These are phyloP conservation scores for Drosophila parthenogenetica DNA, from an alignment of 2,888 invertebrate genomes.

Conservation along the genomic window DNA sequence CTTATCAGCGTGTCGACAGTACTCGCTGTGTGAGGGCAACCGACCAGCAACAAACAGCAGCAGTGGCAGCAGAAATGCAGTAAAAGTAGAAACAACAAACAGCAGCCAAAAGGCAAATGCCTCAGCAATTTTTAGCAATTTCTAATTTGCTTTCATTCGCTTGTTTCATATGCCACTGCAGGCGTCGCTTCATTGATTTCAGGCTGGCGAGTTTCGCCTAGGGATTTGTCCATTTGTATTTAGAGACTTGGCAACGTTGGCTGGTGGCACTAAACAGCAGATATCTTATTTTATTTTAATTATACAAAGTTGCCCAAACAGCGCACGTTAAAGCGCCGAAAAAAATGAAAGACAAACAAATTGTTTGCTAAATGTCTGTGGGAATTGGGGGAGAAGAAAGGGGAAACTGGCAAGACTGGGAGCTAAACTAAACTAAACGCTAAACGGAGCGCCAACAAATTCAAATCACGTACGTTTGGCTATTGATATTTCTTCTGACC, in stretches of 20 bases:
- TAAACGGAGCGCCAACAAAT: constrained; percentile 35
- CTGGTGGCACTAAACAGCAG: constrained; percentile 18
- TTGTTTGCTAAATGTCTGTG: not conserved
- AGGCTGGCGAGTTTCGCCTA: constrained; percentile 1
- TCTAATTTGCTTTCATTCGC: constrained; percentile 59
- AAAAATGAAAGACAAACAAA: constrained; percentile 18
- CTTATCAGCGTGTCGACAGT: constrained; percentile 70
- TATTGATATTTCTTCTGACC: constrained; percentile 74
- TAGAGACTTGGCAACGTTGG: constrained; percentile 7
- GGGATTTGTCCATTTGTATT: constrained; percentile 4
- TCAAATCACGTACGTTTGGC: constrained; percentile 72
- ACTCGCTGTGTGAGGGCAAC: constrained; percentile 31
- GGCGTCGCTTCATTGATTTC: constrained; percentile 52
- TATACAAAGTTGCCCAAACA: constrained; percentile 1
- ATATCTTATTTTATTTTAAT: constrained; percentile 57
- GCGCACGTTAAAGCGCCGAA: constrained; percentile 33
- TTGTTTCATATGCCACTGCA: constrained; percentile 48
- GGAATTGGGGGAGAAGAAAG: not conserved
- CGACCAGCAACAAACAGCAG: constrained; percentile 25
- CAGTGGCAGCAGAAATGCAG: constrained; percentile 10
- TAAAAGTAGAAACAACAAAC: constrained; percentile 18
- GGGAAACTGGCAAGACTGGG: too few relatives aligned
- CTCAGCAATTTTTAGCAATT: constrained; percentile 50
- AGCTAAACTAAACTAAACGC: constrained; percentile 16
- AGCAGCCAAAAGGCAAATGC: constrained; percentile 34